A percentile compares a stretch with the other conserved stretches of the same genome.
Evolutionary conservation across 2,797 vertebrate genomes (phyloP).

Genomic region (Paguma larvata): DNA sequence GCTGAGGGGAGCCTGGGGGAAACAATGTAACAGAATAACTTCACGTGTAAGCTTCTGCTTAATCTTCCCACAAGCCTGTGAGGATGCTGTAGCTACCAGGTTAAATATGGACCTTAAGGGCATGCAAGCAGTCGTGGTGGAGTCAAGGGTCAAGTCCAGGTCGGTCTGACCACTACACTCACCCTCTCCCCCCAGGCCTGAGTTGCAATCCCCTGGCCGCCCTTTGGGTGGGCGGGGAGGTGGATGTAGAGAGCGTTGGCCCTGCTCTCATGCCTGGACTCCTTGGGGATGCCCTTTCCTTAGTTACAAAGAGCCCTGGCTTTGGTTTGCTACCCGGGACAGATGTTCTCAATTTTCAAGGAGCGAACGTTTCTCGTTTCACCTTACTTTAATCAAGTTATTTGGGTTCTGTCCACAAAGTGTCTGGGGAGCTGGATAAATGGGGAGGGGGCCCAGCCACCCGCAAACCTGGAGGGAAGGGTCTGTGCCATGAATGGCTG

Average conservation of each 20-base stretch:
- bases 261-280: fast-evolving
- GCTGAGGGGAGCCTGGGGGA: not conserved
- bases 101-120: not conserved
- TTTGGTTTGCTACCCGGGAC: not conserved
- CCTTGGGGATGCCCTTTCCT: not conserved
- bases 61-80: not conserved
- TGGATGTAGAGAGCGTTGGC: not conserved
- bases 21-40: fast-evolving
- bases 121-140: not conserved
- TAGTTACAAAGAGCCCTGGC: not conserved
- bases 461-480: not conserved
- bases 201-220: not conserved
- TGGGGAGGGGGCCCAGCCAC: not conserved
- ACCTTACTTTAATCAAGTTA: conserved; percentile 49
- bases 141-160: not conserved
- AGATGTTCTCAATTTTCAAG: conserved; percentile 34
- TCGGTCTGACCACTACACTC: not conserved
- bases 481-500: not conserved
- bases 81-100: too few species aligned
- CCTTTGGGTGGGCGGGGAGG: fast-evolving
- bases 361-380: conserved; percentile 2
- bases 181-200: not conserved
- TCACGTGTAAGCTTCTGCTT: not conserved
- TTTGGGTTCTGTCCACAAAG: not conserved
- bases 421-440: not conserved